These are phyloP conservation scores for Apolygus lucorum DNA, from an alignment of 1,140 invertebrate genomes.

Conservation along the genomic window DNA sequence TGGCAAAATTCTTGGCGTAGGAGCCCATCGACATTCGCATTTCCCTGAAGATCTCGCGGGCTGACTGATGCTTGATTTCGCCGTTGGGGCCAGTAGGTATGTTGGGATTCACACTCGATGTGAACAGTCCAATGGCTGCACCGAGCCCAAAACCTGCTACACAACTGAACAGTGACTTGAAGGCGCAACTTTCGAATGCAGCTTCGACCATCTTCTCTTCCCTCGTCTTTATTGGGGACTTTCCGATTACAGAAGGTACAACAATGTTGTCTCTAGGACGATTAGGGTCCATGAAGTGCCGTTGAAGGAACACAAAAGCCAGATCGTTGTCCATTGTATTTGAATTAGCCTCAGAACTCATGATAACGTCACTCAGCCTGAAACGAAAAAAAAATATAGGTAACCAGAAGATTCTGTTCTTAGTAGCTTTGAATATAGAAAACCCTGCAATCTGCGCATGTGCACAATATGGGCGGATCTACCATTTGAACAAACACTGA, in stretches of 20 bases:
- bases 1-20: conserved; percentile 96
- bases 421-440: too few species aligned
- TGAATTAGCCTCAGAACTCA: too few species aligned
- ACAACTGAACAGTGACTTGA: conserved; percentile 84
- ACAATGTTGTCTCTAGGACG: conserved; percentile 62
- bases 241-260: conserved; percentile 65
- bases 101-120: conserved; percentile 77
- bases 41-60: conserved; percentile 73
- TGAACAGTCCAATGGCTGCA: conserved; percentile 87
- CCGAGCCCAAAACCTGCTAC: conserved; percentile 88
- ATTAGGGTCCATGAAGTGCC: background rate
- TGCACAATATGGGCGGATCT: too few species aligned
- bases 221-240: conserved; percentile 71
- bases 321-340: too few species aligned
- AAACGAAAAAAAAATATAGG: too few species aligned
- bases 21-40: conserved; percentile 83
- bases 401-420: too few species aligned
- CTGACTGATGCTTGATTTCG: conserved; percentile 71
- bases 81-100: conserved; percentile 47
- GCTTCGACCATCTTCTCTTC: conserved; percentile 82
- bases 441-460: too few species aligned
- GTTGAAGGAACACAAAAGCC: too few species aligned
- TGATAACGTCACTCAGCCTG: too few species aligned
- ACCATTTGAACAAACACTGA: too few species aligned
- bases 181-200: conserved; percentile 82